A percentile compares a stretch with the other conserved stretches of the same genome.
Evolutionary conservation across 2,113 vertebrate species (phyloP).

Genomic region (Dinomys branickii): DNA sequence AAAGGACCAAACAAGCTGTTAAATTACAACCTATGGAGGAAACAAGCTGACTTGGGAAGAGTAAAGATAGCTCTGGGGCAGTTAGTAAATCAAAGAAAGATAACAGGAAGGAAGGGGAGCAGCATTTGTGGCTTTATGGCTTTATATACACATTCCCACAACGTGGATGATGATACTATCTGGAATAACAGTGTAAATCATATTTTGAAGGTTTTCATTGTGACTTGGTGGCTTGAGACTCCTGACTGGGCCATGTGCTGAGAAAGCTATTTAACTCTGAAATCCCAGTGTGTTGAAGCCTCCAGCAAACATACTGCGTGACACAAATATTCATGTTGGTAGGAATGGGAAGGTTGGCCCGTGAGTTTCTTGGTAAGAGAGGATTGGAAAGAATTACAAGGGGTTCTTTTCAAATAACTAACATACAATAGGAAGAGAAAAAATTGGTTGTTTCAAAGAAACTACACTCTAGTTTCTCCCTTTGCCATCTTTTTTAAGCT

Average conservation of each 20-base stretch:
- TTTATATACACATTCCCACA: neutral
- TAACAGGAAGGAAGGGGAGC: neutral
- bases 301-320: neutral
- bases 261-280: neutral
- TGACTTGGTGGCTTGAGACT: neutral
- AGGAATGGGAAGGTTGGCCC: neutral
- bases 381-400: neutral
- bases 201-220: slow-evolving; percentile 6
- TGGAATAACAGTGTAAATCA: slow-evolving; percentile 4
- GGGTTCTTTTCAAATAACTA: neutral
- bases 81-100: slow-evolving; percentile 15
- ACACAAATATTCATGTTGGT: neutral
- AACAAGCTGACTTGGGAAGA: slow-evolving; percentile 68
- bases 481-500: neutral
- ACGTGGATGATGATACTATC: neutral
- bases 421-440: neutral
- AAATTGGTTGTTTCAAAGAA: neutral
- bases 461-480: neutral
- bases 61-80: slow-evolving; percentile 19
- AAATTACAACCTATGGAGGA: slow-evolving; percentile 54
- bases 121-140: neutral
- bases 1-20: slow-evolving; percentile 66
- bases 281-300: neutral
- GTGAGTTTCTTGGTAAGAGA: neutral
- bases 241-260: neutral